Evolutionary conservation across 2,113 vertebrate species (phyloP).

Genomic region (Poeciliopsis retropinna): DNA sequence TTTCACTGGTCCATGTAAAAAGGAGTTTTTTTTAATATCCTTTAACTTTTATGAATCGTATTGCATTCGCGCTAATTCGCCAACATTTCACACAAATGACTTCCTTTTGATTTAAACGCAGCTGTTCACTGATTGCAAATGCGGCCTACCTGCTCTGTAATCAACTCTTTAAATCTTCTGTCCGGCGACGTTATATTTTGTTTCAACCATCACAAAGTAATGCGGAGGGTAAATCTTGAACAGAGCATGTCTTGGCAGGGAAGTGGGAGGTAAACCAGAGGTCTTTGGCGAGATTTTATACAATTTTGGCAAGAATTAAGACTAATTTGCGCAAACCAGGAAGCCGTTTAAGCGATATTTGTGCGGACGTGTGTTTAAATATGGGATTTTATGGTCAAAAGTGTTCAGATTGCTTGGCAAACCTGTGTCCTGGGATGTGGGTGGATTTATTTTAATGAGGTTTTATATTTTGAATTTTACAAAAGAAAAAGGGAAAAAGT

Average conservation of each 20-base stretch:
- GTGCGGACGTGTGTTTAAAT: conserved; percentile 24
- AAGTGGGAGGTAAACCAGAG: conserved; percentile 41
- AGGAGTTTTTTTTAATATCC: too few relatives aligned
- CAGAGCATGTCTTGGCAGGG: conserved; percentile 38
- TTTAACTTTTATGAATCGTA: neutral
- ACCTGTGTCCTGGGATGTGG: neutral
- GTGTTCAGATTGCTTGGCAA: conserved; percentile 25
- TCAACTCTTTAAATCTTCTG: neutral
- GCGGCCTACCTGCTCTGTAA: conserved; percentile 21
- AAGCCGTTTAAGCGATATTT: conserved; percentile 23
- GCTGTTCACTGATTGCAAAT: conserved; percentile 15
- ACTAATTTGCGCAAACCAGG: conserved; percentile 44
- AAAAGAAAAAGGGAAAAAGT: too few relatives aligned
- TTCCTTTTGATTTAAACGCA: conserved; percentile 14
- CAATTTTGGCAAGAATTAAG: conserved; percentile 35
- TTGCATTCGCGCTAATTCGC: neutral
- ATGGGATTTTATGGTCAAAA: conserved; percentile 29
- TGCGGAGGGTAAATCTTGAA: conserved; percentile 35
- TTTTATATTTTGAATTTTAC: too few relatives aligned
- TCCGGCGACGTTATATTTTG: conserved; percentile 15
- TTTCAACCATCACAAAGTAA: conserved; percentile 38
- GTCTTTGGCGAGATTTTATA: conserved; percentile 49
- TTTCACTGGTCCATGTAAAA: too few relatives aligned
- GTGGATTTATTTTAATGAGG: neutral
- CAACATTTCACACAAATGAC: neutral